Base-by-base conservation (phyloP, 2,113 vertebrate species). In the Lipophrys pholis region DNA sequence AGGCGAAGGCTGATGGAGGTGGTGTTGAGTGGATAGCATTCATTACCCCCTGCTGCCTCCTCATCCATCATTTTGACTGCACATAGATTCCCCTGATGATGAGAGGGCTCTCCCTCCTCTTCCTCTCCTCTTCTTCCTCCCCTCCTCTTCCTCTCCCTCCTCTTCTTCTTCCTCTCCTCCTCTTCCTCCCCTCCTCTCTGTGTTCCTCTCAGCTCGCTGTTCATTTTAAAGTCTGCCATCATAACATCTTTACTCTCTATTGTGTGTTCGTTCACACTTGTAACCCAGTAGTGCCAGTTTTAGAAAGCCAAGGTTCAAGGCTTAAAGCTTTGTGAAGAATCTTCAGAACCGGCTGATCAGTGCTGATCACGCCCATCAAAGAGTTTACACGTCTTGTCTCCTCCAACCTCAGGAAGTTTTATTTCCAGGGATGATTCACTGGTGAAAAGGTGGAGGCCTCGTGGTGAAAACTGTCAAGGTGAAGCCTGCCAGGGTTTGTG, bases 21-120 rank as follows among this genome's bases (percentile, higher is more conserved):
- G 68, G 57, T 14, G 45, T 61, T 82, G 56, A 54, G 36, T 64
- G 6, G 74, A 70, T 62, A 67, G 76, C 85, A 83, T 90, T 90
- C 78, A 87, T 92, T 90, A 90, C 90, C 87, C 86, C 80, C 78
- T 42, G 71, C 83, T 61, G 81, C 78, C 83, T 81, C 79, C 83
- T 80, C 86, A 89, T 90, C 83, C 85, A 90, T 92, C 89, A 85
- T 83, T 7, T 55, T 61, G 80, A 73, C 83, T 52, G 57, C 64
- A 68, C 74, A 69, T 50, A 17, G 30, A 36, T 12, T 61, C 73
- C 55, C 60, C 38, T 38, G 15, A 15, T 59, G 62, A 79, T 67
- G 76, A 61, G 35, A 35, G 10, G 8, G 52, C 11, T 36, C 54
- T 78, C 71, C 45, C 39, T 38, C 3, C 6, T 61, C 36, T 53